Evolutionary conservation across 2,888 invertebrate genomes (phyloP), one percentile per base, ranked within the genome.

Genomic region (Athripsodes cinereus): DNA sequence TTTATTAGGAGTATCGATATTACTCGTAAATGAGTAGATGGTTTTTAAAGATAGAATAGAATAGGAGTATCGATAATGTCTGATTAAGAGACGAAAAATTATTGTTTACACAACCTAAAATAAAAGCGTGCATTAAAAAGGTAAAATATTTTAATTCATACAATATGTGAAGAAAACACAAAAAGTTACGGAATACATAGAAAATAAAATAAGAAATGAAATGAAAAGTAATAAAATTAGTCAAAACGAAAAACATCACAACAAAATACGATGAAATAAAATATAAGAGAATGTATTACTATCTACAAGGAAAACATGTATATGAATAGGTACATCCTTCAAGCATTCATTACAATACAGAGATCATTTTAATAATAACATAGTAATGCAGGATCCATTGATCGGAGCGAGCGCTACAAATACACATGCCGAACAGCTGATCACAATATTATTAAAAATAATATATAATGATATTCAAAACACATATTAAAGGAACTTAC

Each of bases 401-500:
- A 13, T 13, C 40, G 13, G n/a, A n/a, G n/a, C n/a, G n/a, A n/a
- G n/a, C n/a, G n/a, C n/a, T n/a, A n/a, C n/a, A n/a, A n/a, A n/a
- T n/a, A n/a, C n/a, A n/a, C n/a, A n/a, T n/a, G n/a, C n/a, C n/a
- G n/a, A n/a, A n/a, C n/a, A n/a, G n/a, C n/a, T 6, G 26, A 26
- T 26, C 10, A 3, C 26, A 26, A 26, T 26, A 26, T 26, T 26
- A 26, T 26, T 26, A 26, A 26, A 26, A 40, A n/a, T 40, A 40
- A 3, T 3, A n/a, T n/a, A 40, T 5, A n/a, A 40, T n/a, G 40
- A 40, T 40, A 40, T 40, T 40, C 2, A n/a, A 40, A n/a, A 40
- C 40, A 40, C 5, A 60, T 61, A 58, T 59, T 59, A 63, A 61
- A 59, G 63, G 63, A 63, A 63, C 63, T 63, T 60, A 58, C n/a